These are phyloP conservation scores for roundworm (Caenorhabditis elegans) DNA, from an alignment of 1,140 invertebrate species.

Conservation along the genomic window WBcel235 BX284606.5:10745001-10745500, in stretches of 20 bases:
- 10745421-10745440: neutral
- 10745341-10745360: no score
- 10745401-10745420: conserved; percentile 21
- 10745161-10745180: neutral
- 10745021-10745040: neutral
- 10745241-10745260: neutral
- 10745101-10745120: neutral
- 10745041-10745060: neutral
- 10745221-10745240: neutral
- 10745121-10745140: neutral
- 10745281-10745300: conserved; percentile 5
- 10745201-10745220: neutral
- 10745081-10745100: neutral
- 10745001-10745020: neutral
- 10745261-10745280: neutral
- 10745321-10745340: neutral
- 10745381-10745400: neutral
- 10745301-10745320: conserved; percentile 21
- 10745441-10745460: neutral
- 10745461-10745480: no score
- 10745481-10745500: neutral
- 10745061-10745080: neutral
- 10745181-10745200: neutral
- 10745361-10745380: neutral
- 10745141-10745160: neutral